A percentile compares a stretch with the other conserved stretches of the same genome.
phyloP scores from a whole-genome alignment of 2,113 vertebrate genomes.

The Ammodramus savannarum region DNA sequence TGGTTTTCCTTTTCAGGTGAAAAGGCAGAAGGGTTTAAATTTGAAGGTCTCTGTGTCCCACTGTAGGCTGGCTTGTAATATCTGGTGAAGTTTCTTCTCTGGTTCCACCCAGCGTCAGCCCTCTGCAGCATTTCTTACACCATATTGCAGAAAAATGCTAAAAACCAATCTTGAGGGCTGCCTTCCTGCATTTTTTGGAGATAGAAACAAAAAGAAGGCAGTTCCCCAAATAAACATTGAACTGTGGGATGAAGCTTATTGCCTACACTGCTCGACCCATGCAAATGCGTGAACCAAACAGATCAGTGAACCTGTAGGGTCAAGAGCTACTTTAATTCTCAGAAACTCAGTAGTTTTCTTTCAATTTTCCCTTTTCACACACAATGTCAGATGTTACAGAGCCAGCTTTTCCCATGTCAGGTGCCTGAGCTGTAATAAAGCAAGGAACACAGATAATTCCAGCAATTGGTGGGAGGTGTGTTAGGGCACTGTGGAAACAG shows the following conservation, averaged over 20 bases:
- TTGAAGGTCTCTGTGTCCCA: background rate
- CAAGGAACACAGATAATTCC: background rate
- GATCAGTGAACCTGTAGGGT: background rate
- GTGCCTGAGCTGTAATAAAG: background rate
- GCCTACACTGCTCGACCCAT: background rate
- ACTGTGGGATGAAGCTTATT: background rate
- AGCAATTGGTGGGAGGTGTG: background rate
- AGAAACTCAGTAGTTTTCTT: background rate
- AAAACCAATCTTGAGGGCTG: background rate
- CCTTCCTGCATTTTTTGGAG: background rate
- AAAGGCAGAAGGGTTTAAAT: background rate
- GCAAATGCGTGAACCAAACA: background rate
- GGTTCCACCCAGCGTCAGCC: background rate
- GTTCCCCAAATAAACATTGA: background rate
- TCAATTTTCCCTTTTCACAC: background rate
- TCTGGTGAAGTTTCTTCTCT: background rate
- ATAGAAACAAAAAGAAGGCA: background rate
- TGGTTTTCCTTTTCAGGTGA: background rate
- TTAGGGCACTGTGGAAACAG: background rate
- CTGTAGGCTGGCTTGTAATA: background rate
- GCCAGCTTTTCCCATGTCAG: background rate
- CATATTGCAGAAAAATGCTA: background rate
- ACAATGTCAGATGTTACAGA: background rate
- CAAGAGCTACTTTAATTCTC: background rate
- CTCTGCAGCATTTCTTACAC: background rate